Evolutionary conservation across 2,113 vertebrate species (phyloP).

Genomic region (Cygnus atratus): DNA sequence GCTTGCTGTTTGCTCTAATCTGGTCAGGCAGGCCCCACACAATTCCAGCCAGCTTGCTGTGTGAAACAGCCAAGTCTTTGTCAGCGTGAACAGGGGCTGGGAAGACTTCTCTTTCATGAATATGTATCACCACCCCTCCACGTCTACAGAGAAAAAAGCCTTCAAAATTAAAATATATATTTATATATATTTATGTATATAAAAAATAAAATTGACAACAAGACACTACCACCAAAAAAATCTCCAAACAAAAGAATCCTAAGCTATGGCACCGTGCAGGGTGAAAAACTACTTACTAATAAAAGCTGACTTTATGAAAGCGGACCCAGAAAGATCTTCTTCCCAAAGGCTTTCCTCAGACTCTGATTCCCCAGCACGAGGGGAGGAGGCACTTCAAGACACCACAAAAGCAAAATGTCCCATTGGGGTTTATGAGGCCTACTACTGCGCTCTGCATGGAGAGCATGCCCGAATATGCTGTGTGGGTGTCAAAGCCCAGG

Average conservation of each 20-base stretch:
- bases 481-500: background rate
- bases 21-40: conserved; percentile 73
- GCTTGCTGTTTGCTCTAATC: conserved; percentile 77
- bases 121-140: conserved; percentile 75
- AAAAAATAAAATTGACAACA: background rate
- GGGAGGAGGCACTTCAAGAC: conserved; percentile 29
- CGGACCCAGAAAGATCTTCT: background rate
- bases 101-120: conserved; percentile 78
- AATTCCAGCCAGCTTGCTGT: conserved; percentile 75
- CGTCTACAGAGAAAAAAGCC: conserved; percentile 55
- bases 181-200: background rate
- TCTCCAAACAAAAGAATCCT: background rate
- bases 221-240: background rate
- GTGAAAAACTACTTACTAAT: conserved; percentile 44
- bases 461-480: background rate
- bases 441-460: background rate
- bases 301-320: conserved; percentile 47
- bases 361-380: conserved; percentile 26
- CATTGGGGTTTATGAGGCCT: background rate
- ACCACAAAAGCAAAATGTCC: background rate
- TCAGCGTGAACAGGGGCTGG: conserved; percentile 67
- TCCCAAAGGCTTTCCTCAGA: conserved; percentile 38
- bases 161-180: conserved; percentile 9
- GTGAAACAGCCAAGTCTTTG: conserved; percentile 83
- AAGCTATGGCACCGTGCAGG: background rate